These are phyloP conservation scores for Aphaenogaster ashmeadi DNA, from an alignment of 1,140 invertebrate genomes.

Conservation along the genomic window DNA sequence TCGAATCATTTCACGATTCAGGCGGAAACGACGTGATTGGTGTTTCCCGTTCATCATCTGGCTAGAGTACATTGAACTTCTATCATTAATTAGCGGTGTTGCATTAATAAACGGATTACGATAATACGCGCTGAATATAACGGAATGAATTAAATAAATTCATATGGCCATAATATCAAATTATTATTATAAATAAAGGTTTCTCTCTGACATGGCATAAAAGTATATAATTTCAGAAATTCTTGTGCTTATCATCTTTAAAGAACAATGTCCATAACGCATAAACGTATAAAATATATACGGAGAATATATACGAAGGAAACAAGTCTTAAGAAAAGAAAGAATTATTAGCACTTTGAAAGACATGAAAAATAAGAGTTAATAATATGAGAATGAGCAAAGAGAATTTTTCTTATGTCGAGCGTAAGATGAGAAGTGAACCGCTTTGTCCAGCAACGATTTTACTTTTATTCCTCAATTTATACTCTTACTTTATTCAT, in stretches of 20 bases:
- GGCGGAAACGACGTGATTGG: constrained; percentile 73
- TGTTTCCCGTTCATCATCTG: constrained; percentile 55
- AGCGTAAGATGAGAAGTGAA: constrained; percentile 57
- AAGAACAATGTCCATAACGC: neutral
- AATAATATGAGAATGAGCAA: constrained; percentile 17
- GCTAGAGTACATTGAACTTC: constrained; percentile 17
- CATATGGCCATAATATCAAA: neutral
- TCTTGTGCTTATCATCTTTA: neutral
- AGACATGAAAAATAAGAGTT: constrained; percentile 1
- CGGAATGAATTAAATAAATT: neutral
- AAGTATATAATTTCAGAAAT: constrained; percentile 15
- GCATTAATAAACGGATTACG: neutral
- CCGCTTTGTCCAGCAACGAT: constrained; percentile 74
- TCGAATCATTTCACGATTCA: constrained; percentile 74
- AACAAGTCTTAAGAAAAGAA: constrained; percentile 10
- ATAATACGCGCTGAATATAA: neutral
- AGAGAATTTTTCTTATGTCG: constrained; percentile 44
- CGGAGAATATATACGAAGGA: neutral
- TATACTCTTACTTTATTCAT: constrained; percentile 26
- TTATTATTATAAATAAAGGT: neutral
- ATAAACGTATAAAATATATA: constrained; percentile 11
- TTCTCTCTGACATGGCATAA: neutral
- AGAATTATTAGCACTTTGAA: constrained; percentile 30
- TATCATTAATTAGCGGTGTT: constrained; percentile 36
- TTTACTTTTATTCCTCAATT: constrained; percentile 49